A percentile compares a stretch with the other conserved stretches of the same genome.
phyloP scores from a whole-genome alignment of 2,888 invertebrate genomes.

The Scaptomyza flava region DNA sequence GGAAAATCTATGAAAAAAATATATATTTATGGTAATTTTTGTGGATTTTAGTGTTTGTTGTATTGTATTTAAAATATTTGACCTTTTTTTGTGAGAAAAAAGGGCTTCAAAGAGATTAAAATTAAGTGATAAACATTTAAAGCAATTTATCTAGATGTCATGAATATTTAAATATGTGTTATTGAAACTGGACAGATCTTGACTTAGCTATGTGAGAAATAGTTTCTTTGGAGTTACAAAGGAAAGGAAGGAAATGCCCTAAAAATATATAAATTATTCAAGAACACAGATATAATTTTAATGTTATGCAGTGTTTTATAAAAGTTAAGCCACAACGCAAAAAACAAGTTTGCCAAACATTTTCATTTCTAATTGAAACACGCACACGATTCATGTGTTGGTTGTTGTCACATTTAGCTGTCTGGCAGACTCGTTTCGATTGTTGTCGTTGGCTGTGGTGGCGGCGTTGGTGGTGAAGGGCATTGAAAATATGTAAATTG shows the following conservation, averaged over 20 bases:
- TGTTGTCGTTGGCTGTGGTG: conserved; percentile 11
- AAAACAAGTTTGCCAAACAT: conserved; percentile 74
- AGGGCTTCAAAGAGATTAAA: neutral
- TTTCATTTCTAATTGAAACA: conserved; percentile 72
- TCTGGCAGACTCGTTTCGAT: conserved; percentile 47
- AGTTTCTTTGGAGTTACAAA: no score
- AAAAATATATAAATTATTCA: no score
- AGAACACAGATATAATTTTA: conserved; percentile 46
- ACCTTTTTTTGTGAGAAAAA: neutral
- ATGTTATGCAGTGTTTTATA: conserved; percentile 54
- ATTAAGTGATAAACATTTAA: conserved; percentile 11
- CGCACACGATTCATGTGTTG: conserved; percentile 37
- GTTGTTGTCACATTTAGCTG: conserved; percentile 57
- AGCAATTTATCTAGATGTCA: conserved; percentile 5
- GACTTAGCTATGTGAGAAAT: no score
- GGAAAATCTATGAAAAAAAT: neutral
- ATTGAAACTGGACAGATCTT: no score
- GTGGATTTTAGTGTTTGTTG: conserved; percentile 9
- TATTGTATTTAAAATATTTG: neutral
- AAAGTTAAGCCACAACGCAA: conserved; percentile 54
- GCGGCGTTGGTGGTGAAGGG: conserved; percentile 22
- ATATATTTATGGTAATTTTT: conserved; percentile 12
- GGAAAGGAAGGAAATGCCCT: no score
- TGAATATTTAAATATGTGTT: neutral
- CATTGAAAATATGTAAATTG: conserved; percentile 72